phyloP scores from a whole-genome alignment of 2,113 vertebrate genomes.

The Sebastes fasciatus region DNA sequence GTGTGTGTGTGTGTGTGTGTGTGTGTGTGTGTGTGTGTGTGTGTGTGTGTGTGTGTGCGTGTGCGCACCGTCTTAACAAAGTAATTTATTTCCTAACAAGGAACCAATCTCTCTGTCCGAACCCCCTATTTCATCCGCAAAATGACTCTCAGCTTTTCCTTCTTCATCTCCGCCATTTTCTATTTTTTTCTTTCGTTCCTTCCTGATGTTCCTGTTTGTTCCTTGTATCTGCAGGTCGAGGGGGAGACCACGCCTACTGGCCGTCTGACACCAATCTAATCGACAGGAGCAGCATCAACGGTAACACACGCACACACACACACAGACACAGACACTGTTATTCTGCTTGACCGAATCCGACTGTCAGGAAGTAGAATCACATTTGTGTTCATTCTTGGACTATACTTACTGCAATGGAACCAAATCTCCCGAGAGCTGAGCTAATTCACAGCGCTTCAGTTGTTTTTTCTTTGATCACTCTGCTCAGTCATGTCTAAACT shows the following conservation, averaged over 20 bases:
- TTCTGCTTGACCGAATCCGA: conserved; percentile 6
- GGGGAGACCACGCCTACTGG: conserved; percentile 93
- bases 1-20: background rate
- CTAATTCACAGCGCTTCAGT: background rate
- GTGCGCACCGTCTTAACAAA: background rate
- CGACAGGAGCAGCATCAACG: conserved; percentile 94
- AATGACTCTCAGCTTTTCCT: conserved; percentile 7
- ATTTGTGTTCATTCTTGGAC: conserved; percentile 28
- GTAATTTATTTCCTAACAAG: conserved; percentile 37
- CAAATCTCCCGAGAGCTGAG: conserved; percentile 4
- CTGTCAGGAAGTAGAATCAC: conserved; percentile 4
- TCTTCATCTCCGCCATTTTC: background rate
- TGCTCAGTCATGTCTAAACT: conserved; percentile 44
- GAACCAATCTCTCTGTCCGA: conserved; percentile 24
- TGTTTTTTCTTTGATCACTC: conserved; percentile 45
- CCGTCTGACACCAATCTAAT: conserved; percentile 91
- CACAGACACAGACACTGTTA: conserved; percentile 6
- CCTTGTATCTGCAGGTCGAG: conserved; percentile 85
- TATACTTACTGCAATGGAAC: background rate
- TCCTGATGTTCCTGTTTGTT: conserved; percentile 13
- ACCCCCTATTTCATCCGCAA: background rate
- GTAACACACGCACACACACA: conserved; percentile 76
- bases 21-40: background rate
- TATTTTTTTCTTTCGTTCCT: background rate
- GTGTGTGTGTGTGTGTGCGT: too few relatives aligned